Evolutionary conservation across 2,797 vertebrate genomes (phyloP).

Genomic region (Odontamblyopus rebecca): DNA sequence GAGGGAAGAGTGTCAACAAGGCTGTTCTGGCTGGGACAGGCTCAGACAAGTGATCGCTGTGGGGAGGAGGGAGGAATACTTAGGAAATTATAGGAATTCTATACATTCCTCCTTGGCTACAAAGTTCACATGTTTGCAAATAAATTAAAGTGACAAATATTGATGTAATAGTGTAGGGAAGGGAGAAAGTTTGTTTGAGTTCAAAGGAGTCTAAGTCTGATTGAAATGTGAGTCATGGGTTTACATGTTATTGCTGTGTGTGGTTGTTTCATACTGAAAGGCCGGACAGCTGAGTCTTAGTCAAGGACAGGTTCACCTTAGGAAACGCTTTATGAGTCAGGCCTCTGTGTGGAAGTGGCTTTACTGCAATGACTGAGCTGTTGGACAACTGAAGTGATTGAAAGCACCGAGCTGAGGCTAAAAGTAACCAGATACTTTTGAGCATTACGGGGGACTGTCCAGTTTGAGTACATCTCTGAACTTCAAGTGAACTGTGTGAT

Average conservation of each 20-base stretch:
- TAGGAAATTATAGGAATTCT: constrained; percentile 70
- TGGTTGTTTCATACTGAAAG: constrained; percentile 21
- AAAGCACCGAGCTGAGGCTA: neutral
- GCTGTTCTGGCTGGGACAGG: constrained; percentile 62
- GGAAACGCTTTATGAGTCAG: constrained; percentile 8
- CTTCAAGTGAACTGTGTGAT: neutral
- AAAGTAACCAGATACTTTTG: neutral
- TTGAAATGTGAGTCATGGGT: constrained; percentile 10
- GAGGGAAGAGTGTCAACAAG: constrained; percentile 64
- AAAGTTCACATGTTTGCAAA: constrained; percentile 22
- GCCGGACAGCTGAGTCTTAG: constrained; percentile 32
- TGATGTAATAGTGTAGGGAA: neutral
- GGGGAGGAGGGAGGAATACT: constrained; percentile 61
- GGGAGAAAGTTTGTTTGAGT: neutral
- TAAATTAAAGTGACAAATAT: constrained; percentile 7
- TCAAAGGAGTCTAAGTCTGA: constrained; percentile 4
- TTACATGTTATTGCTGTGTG: constrained; percentile 15
- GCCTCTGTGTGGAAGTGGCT: constrained; percentile 11
- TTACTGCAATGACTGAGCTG: constrained; percentile 5
- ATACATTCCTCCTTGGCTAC: constrained; percentile 62
- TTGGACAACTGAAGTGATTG: neutral
- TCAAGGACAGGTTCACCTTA: constrained; percentile 45
- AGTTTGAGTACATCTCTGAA: neutral
- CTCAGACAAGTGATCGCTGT: constrained; percentile 71
- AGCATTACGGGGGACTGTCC: neutral